Base-by-base conservation (phyloP, 2,888 invertebrate species). In the Spatulosminthurus flaviceps region DNA sequence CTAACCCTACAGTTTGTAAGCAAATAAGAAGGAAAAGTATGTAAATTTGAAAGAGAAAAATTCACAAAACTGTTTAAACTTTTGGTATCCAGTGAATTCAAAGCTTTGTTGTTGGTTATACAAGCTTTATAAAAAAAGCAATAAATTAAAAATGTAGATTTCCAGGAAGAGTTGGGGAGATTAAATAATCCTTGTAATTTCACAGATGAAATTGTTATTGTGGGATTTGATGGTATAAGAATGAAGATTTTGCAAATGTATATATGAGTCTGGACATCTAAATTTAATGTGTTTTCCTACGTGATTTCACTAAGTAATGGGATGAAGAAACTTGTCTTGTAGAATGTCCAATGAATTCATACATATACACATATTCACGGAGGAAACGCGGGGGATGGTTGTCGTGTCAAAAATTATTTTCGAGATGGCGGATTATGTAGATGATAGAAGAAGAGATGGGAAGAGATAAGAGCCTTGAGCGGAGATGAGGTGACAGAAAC, bases 401-500 rank as follows among this genome's bases (percentile, higher is more conserved):
- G 64, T 64, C 64, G n/a, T 64, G 64, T 64, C 64, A 64, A 26
- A 64, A 26, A 24, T 11, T 64, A 64, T 64, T 64, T 64, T 22
- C 13, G 24, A 42, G 26, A 24, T 22, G 29, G 75, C 61, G 75
- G 66, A 75, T 66, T 61, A 64, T 64, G 64, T 64, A 41, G 74
- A 74, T 74, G 74, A 74, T 74, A 74, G 74, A 34, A 74, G 74
- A n/a, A n/a, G n/a, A n/a, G n/a, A 74, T 75, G 42, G 24, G 21
- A 67, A 51, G 76, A 76, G 66, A 76, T 66, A 66, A 67, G 76
- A 24, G 66, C 0, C 72, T 43, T 42, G 7, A 28, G 41, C 61
- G 34, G 61, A 76, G 76, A 76, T 76, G 76, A 76, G 76, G 76
- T 76, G 76, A 76, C 76, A 76, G 76, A 69, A 66, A 76, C 67